These are phyloP conservation scores for Bothrops jararaca DNA, from an alignment of 2,113 vertebrate genomes.

Conservation along the genomic window DNA sequence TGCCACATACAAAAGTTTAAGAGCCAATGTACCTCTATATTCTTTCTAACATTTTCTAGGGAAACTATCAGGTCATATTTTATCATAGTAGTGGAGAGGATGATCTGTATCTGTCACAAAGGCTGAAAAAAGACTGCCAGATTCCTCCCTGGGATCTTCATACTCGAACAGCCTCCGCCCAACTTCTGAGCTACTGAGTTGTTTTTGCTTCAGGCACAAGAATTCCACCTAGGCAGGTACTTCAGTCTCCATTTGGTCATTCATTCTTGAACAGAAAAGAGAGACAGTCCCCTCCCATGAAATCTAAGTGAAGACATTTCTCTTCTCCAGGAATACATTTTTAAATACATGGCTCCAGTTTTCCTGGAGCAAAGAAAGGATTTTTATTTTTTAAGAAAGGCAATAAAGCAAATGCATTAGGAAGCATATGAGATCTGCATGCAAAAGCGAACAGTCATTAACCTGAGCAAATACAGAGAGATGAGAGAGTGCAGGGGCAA, in stretches of 20 bases:
- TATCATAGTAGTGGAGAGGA: not conserved
- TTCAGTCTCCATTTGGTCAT: not conserved
- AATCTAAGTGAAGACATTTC: not conserved
- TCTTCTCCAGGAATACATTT: not conserved
- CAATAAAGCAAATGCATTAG: not conserved
- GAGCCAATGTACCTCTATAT: not conserved
- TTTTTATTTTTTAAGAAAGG: not conserved
- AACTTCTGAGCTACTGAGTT: not conserved
- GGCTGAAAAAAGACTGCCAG: not conserved
- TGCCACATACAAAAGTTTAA: not conserved
- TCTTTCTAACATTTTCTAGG: not conserved
- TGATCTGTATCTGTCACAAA: not conserved
- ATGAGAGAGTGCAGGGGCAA: not conserved
- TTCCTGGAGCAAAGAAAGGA: not conserved
- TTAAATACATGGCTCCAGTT: not conserved
- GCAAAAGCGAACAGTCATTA: not conserved
- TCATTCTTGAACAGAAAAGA: not conserved
- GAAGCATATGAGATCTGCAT: not conserved
- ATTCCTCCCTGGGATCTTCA: not conserved
- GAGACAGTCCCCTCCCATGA: not conserved
- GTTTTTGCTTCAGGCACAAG: not conserved
- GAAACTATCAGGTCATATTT: not conserved
- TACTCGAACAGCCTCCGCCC: not conserved
- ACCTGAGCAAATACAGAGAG: not conserved
- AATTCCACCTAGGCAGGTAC: not conserved